Evolutionary conservation across 2,797 vertebrate species (phyloP).

Genomic region (Discoglossus pictus): DNA sequence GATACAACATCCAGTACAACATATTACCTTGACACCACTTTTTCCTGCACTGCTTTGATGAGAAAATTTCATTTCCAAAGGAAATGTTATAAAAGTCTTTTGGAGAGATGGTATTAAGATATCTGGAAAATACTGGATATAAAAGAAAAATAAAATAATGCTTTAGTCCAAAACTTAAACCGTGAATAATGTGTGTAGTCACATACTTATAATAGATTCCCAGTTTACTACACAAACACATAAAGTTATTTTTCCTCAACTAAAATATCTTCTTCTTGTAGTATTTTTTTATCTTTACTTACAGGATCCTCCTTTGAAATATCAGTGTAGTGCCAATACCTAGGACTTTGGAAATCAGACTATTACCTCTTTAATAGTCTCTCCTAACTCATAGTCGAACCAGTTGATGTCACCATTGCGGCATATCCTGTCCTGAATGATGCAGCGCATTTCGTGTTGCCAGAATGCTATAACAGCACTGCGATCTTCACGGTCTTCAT

Average conservation of each 20-base stretch:
- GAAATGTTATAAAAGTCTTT: conserved; percentile 38
- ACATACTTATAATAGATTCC: no score
- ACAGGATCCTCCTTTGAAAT: background rate
- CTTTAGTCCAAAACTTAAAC: no score
- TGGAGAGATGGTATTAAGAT: background rate
- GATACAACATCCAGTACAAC: background rate
- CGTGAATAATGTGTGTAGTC: no score
- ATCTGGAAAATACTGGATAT: conserved; percentile 38
- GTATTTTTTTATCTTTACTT: no score
- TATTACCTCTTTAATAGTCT: conserved; percentile 27
- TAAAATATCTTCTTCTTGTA: background rate
- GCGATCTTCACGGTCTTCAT: conserved; percentile 41
- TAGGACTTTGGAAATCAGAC: no score
- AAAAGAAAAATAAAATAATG: no score
- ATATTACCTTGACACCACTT: conserved; percentile 29
- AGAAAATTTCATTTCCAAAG: conserved; percentile 41
- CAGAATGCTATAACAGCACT: conserved; percentile 33
- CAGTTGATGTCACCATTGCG: conserved; percentile 39
- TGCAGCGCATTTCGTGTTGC: conserved; percentile 42
- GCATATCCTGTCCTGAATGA: conserved; percentile 38
- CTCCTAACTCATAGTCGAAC: conserved; percentile 35
- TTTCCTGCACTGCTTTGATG: conserved; percentile 16
- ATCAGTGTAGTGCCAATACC: no score
- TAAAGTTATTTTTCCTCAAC: background rate
- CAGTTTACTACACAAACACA: no score